A percentile compares a stretch with the other conserved stretches of the same genome.
Evolutionary conservation across 2,113 vertebrate species (phyloP).

Genomic region (Triplophysa dalaica): DNA sequence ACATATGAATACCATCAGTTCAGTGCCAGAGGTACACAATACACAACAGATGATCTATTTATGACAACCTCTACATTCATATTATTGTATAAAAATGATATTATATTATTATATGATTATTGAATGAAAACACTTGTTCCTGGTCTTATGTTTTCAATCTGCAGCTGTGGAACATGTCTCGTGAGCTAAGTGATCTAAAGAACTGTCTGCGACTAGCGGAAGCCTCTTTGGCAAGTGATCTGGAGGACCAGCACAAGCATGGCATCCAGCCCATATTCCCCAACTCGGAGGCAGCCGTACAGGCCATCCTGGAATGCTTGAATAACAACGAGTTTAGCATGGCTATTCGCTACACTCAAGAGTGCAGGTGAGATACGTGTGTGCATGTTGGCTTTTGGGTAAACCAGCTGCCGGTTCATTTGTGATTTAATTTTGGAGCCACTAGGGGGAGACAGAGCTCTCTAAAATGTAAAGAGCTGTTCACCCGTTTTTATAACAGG

Average conservation of each 20-base stretch:
- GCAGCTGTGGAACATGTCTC: constrained; percentile 96
- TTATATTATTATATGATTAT: no score
- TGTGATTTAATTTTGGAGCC: background rate
- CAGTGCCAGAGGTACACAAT: constrained; percentile 89
- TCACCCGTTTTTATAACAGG: no score
- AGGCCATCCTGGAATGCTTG: constrained; percentile 93
- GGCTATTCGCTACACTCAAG: constrained; percentile 88
- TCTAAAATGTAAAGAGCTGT: background rate
- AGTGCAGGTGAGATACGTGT: constrained; percentile 85
- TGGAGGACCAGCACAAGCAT: constrained; percentile 70
- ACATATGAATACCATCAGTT: constrained; percentile 93
- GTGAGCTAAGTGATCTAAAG: constrained; percentile 92
- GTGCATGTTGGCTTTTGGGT: no score
- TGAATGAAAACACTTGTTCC: background rate
- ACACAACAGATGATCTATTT: background rate
- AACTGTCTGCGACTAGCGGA: constrained; percentile 88
- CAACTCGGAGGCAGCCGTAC: constrained; percentile 90
- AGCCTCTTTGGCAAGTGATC: constrained; percentile 80
- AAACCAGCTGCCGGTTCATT: background rate
- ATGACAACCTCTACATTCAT: no score
- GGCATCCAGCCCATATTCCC: constrained; percentile 81
- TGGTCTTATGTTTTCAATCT: background rate
- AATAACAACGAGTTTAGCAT: constrained; percentile 90
- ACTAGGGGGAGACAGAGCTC: constrained; percentile 6
- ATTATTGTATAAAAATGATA: no score